A percentile compares a stretch with the other conserved stretches of the same genome.
phyloP scores from a whole-genome alignment of 2,888 invertebrate genomes.

The Phymatocera aterrima region DNA sequence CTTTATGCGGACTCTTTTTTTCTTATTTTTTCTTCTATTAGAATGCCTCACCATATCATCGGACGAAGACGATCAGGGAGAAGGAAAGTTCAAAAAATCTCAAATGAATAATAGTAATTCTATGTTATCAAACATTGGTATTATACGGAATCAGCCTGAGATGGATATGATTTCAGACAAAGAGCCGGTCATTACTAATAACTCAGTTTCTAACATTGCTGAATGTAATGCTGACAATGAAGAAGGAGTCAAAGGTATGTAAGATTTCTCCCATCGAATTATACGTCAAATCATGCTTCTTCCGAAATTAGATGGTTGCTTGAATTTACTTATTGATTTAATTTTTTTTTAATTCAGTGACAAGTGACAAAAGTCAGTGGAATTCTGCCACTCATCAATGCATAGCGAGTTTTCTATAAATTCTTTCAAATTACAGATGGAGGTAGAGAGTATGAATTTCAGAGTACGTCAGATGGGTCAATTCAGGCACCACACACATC shows the following conservation, averaged over 20 bases:
- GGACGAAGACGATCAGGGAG: conserved; percentile 69
- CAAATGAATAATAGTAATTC: conserved; percentile 51
- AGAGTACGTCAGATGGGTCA: conserved; percentile 74
- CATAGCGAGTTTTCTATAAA: not conserved
- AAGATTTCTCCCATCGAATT: not conserved
- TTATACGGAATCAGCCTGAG: conserved; percentile 51
- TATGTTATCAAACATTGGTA: conserved; percentile 50
- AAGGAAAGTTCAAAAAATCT: conserved; percentile 50
- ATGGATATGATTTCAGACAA: conserved; percentile 68
- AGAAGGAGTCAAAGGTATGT: conserved; percentile 51
- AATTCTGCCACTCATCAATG: not conserved
- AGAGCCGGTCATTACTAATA: conserved; percentile 72
- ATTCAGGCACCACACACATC: conserved; percentile 76
- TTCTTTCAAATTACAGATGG: conserved; percentile 74
- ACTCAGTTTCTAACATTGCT: conserved; percentile 51
- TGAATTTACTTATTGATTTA: not conserved
- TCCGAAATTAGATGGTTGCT: not conserved
- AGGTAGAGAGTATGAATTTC: conserved; percentile 71
- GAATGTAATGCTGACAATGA: conserved; percentile 48
- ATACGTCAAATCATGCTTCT: not conserved
- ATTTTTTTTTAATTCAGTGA: not conserved
- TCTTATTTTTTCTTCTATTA: too few species aligned
- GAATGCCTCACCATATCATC: conserved; percentile 74
- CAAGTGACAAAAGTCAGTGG: too few species aligned
- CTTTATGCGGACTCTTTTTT: too few species aligned